phyloP scores from a whole-genome alignment of 1,140 invertebrate genomes.

The Rhizoglyphus robini region DNA sequence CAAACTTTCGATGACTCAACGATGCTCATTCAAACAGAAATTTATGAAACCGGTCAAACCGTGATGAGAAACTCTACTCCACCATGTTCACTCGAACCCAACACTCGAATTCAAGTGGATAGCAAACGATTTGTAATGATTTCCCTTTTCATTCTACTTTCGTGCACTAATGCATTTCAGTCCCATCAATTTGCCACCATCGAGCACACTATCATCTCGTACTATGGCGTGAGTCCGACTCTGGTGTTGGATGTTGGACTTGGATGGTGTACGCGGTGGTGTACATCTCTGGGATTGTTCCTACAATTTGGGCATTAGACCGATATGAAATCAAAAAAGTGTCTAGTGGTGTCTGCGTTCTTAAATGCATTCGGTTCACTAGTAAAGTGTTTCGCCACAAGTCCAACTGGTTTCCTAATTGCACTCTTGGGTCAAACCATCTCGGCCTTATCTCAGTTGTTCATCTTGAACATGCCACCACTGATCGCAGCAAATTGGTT shows the following conservation, averaged over 20 bases:
- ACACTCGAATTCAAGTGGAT: too few species aligned
- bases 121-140: too few species aligned
- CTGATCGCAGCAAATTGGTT: constrained; percentile 43
- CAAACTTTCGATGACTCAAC: too few species aligned
- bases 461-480: constrained; percentile 41
- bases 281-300: constrained; percentile 91
- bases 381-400: constrained; percentile 51
- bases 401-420: constrained; percentile 20
- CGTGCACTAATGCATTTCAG: constrained; percentile 23
- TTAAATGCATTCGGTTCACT: constrained; percentile 79
- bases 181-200: constrained; percentile 30
- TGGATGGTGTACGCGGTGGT: constrained; percentile 96
- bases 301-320: constrained; percentile 80
- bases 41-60: too few species aligned
- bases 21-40: too few species aligned
- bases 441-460: too few species aligned
- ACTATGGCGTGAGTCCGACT: constrained; percentile 47
- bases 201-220: constrained; percentile 31
- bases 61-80: too few species aligned
- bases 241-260: constrained; percentile 81
- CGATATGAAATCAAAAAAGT: constrained; percentile 72
- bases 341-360: constrained; percentile 68
- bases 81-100: too few species aligned
- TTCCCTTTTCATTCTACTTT: neutral
- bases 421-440: constrained; percentile 37